These are phyloP conservation scores for cat (Felis catus) DNA, from an alignment of 2,113 vertebrate genomes.

Conservation along the genomic window F.catus_Fca126_mat1.0 CM031424.1:19653501-19654000, in stretches of 20 bases:
- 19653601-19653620: neutral
- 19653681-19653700: neutral
- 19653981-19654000: neutral
- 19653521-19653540: neutral
- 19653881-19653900: too few relatives aligned
- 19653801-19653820: too few relatives aligned
- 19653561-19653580: neutral
- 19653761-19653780: too few relatives aligned
- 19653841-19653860: too few relatives aligned
- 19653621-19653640: neutral
- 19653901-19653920: too few relatives aligned
- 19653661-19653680: neutral
- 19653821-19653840: too few relatives aligned
- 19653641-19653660: neutral
- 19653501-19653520: neutral
- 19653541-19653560: neutral
- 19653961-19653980: neutral
- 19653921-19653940: too few relatives aligned
- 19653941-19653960: neutral
- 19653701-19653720: neutral
- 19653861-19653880: too few relatives aligned
- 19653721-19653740: neutral
- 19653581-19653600: neutral
- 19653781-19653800: too few relatives aligned
- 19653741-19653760: too few relatives aligned